Evolutionary conservation across 2,797 vertebrate genomes (phyloP), one percentile per base, ranked within the genome.

Genomic region (Eulemur mongoz): DNA sequence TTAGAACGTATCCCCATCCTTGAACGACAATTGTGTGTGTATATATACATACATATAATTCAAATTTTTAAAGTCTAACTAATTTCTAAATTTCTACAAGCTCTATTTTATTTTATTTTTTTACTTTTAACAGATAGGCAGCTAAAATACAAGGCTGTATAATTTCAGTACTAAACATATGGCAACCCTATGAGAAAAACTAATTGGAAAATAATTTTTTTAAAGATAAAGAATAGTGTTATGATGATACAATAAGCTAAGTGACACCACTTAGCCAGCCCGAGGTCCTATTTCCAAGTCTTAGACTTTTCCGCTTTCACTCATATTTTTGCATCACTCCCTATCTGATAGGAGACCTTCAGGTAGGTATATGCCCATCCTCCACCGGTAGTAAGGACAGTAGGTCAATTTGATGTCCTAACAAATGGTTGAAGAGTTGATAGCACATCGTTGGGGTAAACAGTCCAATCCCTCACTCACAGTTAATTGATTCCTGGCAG

Each of bases 181-280:
- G 79, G 10, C 59, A 93, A 89, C 13, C 11, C 35, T 85, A 90
- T 32, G 84, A 96, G 80, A 87, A 94, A 85, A 91, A 63, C 12
- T 89, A 91, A 75, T 59, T 90, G 81, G 25, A 35, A 96, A 97
- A 90, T 87, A 59, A 79, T 27, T 67, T 90, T 81, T 69, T 75
- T 22, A 52, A 80, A 89, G 8, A 79, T 35, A 78, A 80, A 67
- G 40, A 81, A n/a, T 4, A 54, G 40, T 70, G 95, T 95, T 87
- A 38, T 80, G 32, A 30, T 25, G 18, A 4, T 76, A 48, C 4
- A 27, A 35, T 86, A 90, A 93, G 18, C 7, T 73, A 90, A 88
- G 40, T 30, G 61, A 69, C 17, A 63, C 50, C 67, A 54, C 2
- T 13, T 52, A 25, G 59, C 38, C 35, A 69, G 6, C 15, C 40